Conservation (phyloP, 2,113 vertebrate genomes). For the Pteropus alecto region DNA sequence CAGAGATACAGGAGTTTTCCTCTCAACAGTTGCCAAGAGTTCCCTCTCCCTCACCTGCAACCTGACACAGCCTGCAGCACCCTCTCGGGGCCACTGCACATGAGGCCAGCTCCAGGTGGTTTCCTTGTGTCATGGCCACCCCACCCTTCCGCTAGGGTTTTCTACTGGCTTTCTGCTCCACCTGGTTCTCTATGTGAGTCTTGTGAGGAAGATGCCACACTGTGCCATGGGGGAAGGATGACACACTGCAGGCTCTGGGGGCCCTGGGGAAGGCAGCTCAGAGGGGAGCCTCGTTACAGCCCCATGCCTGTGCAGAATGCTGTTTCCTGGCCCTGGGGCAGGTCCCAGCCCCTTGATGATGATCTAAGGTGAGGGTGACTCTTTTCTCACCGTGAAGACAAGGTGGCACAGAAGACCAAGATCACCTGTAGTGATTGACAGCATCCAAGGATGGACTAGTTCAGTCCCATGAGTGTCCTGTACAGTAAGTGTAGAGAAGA, state of each 20-base stretch:
- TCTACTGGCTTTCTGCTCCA: neutral
- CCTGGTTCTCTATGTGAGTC: neutral
- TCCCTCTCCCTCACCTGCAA: neutral
- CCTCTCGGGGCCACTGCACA: fast-evolving
- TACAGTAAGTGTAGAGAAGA: neutral
- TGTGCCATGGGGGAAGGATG: neutral
- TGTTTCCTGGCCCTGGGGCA: neutral
- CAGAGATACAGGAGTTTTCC: neutral
- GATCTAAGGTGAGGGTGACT: neutral
- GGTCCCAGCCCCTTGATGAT: neutral
- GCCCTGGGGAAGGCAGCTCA: fast-evolving
- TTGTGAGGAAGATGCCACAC: no score
- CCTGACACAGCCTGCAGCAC: fast-evolving
- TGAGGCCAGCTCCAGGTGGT: no score
- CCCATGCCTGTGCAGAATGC: neutral
- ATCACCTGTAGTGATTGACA: neutral
- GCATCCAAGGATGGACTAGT: neutral
- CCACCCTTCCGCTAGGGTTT: neutral
- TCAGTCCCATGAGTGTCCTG: neutral
- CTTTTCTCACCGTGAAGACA: neutral
- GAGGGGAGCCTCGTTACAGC: neutral
- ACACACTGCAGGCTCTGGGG: no score
- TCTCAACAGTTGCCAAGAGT: no score
- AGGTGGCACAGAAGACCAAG: no score
- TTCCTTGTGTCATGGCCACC: neutral